These are phyloP conservation scores for Myotis brandtii DNA, from an alignment of 2,113 vertebrate genomes.

Conservation along the genomic window DNA sequence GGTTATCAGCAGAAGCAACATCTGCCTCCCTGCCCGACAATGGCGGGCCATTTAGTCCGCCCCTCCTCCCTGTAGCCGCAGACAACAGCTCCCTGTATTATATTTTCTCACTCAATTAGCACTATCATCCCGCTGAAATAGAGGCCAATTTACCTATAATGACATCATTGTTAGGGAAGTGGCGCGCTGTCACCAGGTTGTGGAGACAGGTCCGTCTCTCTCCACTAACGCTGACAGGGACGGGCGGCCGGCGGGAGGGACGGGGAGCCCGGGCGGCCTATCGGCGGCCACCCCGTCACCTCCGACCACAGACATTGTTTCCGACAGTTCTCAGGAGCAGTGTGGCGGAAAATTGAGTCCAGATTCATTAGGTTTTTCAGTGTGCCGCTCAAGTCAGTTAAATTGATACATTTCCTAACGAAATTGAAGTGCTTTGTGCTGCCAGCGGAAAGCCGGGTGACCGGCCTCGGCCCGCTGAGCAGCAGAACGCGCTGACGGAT, in stretches of 20 bases:
- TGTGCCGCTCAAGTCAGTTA: slow-evolving; percentile 99
- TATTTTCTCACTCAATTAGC: slow-evolving; percentile 99
- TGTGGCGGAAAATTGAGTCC: slow-evolving; percentile 99
- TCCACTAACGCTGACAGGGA: slow-evolving; percentile 88
- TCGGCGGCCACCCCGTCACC: slow-evolving; percentile 91
- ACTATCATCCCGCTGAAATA: slow-evolving; percentile 99
- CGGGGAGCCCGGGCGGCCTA: slow-evolving; percentile 90
- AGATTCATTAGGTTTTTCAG: slow-evolving; percentile 99
- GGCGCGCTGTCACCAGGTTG: slow-evolving; percentile 93
- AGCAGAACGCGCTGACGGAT: slow-evolving; percentile 99
- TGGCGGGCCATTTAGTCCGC: slow-evolving; percentile 98
- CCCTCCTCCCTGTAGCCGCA: slow-evolving; percentile 95
- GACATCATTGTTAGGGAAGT: slow-evolving; percentile 99
- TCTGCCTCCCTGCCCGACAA: slow-evolving; percentile 98
- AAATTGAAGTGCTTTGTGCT: slow-evolving; percentile 99
- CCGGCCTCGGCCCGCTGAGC: slow-evolving; percentile 99
- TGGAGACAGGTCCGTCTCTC: slow-evolving; percentile 89
- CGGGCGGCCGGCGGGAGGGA: not conserved
- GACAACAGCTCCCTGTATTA: slow-evolving; percentile 99
- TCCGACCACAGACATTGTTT: slow-evolving; percentile 97
- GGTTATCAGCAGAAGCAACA: slow-evolving; percentile 98
- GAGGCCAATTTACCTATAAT: slow-evolving; percentile 99
- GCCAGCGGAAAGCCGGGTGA: slow-evolving; percentile 99
- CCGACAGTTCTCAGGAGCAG: slow-evolving; percentile 98
- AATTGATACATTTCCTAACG: slow-evolving; percentile 99